Percentiles rank a stretch among this genome's conserved stretches.
Conservation (phyloP, 2,113 vertebrate genomes). For the Osmerus mordax region DNA sequence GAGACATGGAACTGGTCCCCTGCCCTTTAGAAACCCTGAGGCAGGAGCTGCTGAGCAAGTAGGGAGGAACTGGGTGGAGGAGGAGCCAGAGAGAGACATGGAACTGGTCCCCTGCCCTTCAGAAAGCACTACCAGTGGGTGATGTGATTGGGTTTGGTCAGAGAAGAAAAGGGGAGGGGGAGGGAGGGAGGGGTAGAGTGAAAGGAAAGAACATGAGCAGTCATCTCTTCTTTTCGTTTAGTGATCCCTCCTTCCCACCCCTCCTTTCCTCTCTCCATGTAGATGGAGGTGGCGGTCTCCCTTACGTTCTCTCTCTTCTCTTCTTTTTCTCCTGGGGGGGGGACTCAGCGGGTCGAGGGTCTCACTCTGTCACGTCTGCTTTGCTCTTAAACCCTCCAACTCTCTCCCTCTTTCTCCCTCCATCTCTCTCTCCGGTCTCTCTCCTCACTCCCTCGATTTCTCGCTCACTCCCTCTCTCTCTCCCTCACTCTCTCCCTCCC, state of each 20-base stretch:
- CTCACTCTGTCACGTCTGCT: no score
- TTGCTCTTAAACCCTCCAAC: no score
- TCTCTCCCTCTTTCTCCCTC: no score
- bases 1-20: not conserved
- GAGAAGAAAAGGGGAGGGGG: not conserved
- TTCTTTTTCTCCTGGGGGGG: no score
- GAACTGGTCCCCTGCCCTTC: not conserved
- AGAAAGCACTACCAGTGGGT: not conserved
- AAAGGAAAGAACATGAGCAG: not conserved
- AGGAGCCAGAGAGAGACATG: not conserved
- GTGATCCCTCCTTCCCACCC: not conserved
- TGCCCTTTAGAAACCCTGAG: not conserved
- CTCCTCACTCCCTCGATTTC: no score
- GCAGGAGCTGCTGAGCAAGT: no score
- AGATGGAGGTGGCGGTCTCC: not conserved
- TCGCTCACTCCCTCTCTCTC: not conserved
- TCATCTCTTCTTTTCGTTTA: not conserved
- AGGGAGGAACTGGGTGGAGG: no score
- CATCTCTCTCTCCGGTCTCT: no score
- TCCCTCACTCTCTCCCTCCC: no score
- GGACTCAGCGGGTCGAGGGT: no score
- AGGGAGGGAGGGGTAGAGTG: not conserved
- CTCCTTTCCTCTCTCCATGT: not conserved
- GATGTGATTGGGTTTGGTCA: not conserved
- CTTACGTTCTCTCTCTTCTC: not conserved